A percentile compares a stretch with the other conserved stretches of the same genome.
These are phyloP conservation scores for Stenchaetothrips biformis DNA, from an alignment of 2,888 invertebrate species.

Conservation along the genomic window DNA sequence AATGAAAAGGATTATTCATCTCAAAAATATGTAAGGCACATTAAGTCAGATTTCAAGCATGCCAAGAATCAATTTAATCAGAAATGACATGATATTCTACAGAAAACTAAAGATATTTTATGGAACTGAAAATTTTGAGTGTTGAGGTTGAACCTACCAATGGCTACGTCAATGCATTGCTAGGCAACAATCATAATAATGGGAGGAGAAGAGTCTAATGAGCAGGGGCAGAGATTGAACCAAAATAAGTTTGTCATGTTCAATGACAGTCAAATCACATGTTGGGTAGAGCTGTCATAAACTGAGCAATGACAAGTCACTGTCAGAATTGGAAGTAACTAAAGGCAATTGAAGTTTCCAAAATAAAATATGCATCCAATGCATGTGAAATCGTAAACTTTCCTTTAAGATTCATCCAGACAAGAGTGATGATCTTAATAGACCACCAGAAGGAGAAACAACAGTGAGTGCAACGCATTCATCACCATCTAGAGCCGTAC, in stretches of 20 bases:
- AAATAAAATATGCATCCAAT: background rate
- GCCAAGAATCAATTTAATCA: background rate
- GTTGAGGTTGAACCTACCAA: background rate
- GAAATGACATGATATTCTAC: background rate
- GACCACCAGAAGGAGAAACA: too few species aligned
- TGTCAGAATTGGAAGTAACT: background rate
- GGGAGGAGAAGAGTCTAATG: background rate
- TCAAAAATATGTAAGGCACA: background rate
- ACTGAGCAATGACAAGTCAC: background rate
- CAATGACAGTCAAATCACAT: background rate
- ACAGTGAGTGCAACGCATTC: too few species aligned
- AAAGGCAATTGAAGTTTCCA: background rate
- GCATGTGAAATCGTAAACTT: background rate
- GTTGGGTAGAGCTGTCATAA: too few species aligned
- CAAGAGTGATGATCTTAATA: too few species aligned
- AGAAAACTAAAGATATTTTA: too few species aligned
- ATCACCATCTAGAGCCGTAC: too few species aligned
- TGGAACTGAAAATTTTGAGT: background rate
- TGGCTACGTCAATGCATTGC: background rate
- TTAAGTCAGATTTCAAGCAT: too few species aligned
- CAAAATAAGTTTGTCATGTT: background rate
- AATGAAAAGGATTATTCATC: background rate
- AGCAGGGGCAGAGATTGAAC: background rate
- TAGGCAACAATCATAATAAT: conserved; percentile 1
- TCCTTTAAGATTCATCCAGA: background rate